Evolutionary conservation across 2,797 vertebrate genomes (phyloP).

Genomic region (Intellagama lesueurii): DNA sequence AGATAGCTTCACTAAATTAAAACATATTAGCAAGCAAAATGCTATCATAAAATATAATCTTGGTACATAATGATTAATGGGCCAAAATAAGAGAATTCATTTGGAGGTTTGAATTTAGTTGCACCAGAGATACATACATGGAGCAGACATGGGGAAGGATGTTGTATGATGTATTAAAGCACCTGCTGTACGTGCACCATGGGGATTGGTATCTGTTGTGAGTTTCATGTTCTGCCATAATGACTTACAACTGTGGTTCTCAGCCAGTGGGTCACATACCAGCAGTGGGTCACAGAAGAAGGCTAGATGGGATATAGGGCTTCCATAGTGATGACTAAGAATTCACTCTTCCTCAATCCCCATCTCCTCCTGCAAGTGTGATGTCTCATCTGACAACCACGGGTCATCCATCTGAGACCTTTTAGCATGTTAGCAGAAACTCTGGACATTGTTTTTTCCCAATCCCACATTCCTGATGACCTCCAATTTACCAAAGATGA

Average conservation of each 20-base stretch:
- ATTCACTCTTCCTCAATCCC: too few relatives aligned
- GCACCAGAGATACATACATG: neutral
- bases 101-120: neutral
- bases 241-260: neutral
- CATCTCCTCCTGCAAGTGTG: too few relatives aligned
- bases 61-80: neutral
- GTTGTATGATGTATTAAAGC: neutral
- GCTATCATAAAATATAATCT: conserved; percentile 20
- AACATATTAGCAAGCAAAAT: conserved; percentile 50
- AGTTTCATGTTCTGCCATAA: neutral
- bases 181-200: neutral
- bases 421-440: too few relatives aligned
- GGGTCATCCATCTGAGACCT: too few relatives aligned
- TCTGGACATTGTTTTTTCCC: too few relatives aligned
- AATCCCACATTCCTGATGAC: too few relatives aligned
- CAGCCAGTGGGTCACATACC: too few relatives aligned
- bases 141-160: neutral
- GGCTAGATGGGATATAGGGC: too few relatives aligned
- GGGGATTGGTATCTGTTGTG: neutral
- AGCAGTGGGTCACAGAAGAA: too few relatives aligned
- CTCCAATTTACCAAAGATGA: too few relatives aligned
- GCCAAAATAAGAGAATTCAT: neutral
- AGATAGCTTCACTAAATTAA: conserved; percentile 59
- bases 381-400: too few relatives aligned
- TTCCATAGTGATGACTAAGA: too few relatives aligned